A percentile compares a stretch with the other conserved stretches of the same genome.
Evolutionary conservation across 2,113 vertebrate species (phyloP).

Genomic region (Sylvia atricapilla): DNA sequence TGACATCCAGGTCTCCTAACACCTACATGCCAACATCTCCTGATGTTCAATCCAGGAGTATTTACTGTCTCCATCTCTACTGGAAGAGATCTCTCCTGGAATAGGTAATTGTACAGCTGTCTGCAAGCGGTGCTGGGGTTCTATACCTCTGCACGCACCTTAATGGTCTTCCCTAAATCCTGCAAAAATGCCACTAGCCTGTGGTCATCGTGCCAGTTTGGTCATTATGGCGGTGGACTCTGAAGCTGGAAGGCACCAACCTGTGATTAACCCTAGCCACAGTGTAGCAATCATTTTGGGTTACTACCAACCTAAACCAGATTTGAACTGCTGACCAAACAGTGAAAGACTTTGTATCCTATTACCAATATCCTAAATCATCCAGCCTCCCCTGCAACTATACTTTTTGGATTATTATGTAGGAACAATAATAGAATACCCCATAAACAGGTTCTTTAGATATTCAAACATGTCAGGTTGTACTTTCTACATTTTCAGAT

Average conservation of each 20-base stretch:
- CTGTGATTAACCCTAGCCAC: neutral
- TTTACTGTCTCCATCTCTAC: neutral
- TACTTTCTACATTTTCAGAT: constrained; percentile 72
- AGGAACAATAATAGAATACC: constrained; percentile 61
- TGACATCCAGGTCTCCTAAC: neutral
- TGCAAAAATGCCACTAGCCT: neutral
- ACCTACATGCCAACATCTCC: fast-evolving
- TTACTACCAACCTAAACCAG: constrained; percentile 9
- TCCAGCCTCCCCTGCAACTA: constrained; percentile 34
- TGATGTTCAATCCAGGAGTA: neutral
- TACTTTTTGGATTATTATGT: constrained; percentile 57
- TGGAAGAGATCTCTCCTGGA: neutral
- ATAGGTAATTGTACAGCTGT: neutral
- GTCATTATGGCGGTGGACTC: neutral
- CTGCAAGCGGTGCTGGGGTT: neutral
- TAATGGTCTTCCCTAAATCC: neutral
- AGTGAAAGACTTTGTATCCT: constrained; percentile 49
- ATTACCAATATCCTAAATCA: constrained; percentile 63
- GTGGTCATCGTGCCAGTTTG: neutral
- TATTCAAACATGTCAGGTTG: constrained; percentile 70
- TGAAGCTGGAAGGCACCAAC: neutral
- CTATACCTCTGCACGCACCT: neutral
- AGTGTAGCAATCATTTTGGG: neutral
- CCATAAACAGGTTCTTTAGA: constrained; percentile 66
- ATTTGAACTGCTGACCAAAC: constrained; percentile 57